Evolutionary conservation across 2,113 vertebrate species (phyloP), one percentile per base, ranked within the genome.

Genomic region (Opisthocomus hoazin): DNA sequence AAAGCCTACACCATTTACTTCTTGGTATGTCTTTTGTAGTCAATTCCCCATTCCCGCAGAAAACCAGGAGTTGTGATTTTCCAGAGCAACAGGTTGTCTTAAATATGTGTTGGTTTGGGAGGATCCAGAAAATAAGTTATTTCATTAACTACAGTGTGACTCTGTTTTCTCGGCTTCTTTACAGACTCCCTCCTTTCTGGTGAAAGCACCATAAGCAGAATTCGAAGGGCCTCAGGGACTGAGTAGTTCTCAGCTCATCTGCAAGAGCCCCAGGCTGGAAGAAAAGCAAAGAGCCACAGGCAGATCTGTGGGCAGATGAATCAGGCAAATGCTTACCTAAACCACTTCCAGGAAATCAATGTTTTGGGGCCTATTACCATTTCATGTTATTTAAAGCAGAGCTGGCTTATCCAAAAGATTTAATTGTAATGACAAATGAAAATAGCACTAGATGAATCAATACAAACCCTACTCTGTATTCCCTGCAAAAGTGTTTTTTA

Each of bases 341-440:
- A 91, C 30, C 32, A 30, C 2, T 57, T 65, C 10, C 66, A 70
- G 29, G 17, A 92, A 89, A 78, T 85, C 46, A 77, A 32, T 82
- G 32, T 90, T 71, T 48, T 57, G 43, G 41, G 26, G 12, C 23
- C 66, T 88, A 73, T 57, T 86, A 84, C 46, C 13, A 74, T 73
- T 79, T 75, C 39, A 53, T 68, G 69, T 74, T 82, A 70, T 69
- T 84, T 93, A 91, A 97, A 82, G 34, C 34, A 93, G 54, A 86
- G 37, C 11, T 84, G 41, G 21, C 24, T 94, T 93, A 87, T 74
- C 4, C 17, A 69, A 83, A 93, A 89, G 7, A 34, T 45, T 87
- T 94, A 94, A 87, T 89, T 75, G 64, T 45, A 65, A 79, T 76
- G 75, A 81, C 60, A 84, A 95, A 81, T 78, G 53, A 56, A 96